These are phyloP conservation scores for Microctonus brassicae DNA, from an alignment of 2,888 invertebrate species.

Conservation along the genomic window DNA sequence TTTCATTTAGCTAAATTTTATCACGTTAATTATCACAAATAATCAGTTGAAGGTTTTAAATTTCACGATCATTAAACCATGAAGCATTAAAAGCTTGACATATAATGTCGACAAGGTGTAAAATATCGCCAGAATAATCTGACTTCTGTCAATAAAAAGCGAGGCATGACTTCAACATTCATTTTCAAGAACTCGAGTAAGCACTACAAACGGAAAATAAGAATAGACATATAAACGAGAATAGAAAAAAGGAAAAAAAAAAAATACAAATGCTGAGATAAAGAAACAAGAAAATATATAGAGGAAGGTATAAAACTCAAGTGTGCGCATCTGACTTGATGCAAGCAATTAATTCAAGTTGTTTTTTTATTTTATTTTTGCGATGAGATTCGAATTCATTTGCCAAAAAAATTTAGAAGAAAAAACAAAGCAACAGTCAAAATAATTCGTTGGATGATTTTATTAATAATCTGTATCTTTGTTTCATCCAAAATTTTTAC, in stretches of 20 bases:
- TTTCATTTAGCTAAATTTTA: no score
- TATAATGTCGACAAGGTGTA: no score
- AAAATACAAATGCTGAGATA: neutral
- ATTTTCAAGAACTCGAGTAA: constrained; percentile 4
- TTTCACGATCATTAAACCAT: no score
- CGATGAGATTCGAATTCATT: neutral
- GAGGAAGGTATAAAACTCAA: neutral
- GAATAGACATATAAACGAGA: no score
- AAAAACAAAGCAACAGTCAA: neutral
- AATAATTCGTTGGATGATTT: no score
- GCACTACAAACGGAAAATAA: neutral
- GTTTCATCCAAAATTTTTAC: no score
- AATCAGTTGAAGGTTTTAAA: no score
- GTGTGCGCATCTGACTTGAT: neutral
- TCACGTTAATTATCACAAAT: no score
- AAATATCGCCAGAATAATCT: neutral
- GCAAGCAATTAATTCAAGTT: constrained; percentile 39
- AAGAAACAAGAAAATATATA: neutral
- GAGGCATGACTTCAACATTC: neutral
- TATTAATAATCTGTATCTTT: no score
- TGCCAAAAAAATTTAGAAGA: neutral
- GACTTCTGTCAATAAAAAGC: neutral
- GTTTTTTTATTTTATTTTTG: constrained; percentile 27
- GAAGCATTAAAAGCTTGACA: no score
- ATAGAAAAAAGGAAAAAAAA: neutral